Conservation (phyloP, 2,113 vertebrate species). For the Rhea pennata region DNA sequence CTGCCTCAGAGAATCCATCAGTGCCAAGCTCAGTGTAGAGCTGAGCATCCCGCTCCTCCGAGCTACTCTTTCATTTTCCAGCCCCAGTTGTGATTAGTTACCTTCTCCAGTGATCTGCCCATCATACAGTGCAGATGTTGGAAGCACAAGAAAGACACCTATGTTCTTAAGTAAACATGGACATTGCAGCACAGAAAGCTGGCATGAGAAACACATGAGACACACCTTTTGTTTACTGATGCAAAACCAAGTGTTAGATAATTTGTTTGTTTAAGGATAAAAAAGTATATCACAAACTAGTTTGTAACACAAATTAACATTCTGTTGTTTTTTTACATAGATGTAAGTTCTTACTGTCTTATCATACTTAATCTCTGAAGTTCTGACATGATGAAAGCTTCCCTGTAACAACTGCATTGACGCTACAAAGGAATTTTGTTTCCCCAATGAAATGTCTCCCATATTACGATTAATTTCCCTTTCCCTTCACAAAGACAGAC, state of each 20-base stretch:
- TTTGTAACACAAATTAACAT: not conserved
- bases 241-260: not conserved
- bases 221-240: not conserved
- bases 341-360: constrained; percentile 11
- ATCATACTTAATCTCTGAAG: not conserved
- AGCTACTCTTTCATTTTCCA: not conserved
- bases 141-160: not conserved
- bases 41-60: not conserved
- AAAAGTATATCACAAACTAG: not conserved
- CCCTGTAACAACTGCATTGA: constrained; percentile 28
- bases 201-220: not conserved
- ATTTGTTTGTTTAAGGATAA: not conserved
- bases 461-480: constrained; percentile 47
- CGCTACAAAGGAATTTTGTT: constrained; percentile 46
- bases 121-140: not conserved
- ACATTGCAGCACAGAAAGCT: not conserved
- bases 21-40: not conserved
- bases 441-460: constrained; percentile 22
- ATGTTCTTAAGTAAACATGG: not conserved
- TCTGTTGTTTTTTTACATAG: not conserved
- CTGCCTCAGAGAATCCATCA: not conserved
- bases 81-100: not conserved
- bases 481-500: not conserved
- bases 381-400: constrained; percentile 19
- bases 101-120: not conserved